Conservation (phyloP, 2,797 vertebrate genomes). For the Steatocranus sp. region DNA sequence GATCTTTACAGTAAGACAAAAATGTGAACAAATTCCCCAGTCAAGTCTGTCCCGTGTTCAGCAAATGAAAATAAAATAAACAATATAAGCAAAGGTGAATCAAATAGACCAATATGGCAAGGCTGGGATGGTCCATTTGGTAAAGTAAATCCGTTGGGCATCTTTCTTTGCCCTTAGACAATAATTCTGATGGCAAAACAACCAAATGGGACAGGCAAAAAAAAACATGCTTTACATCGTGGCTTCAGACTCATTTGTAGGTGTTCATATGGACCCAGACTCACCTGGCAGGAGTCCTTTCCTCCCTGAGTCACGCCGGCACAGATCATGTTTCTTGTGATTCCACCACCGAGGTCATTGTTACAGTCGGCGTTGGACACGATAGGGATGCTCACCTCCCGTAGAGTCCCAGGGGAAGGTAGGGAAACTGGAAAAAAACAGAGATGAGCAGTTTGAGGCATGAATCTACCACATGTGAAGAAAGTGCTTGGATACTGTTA, state of each 20-base stretch:
- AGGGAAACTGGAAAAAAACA: background rate
- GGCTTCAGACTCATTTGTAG: background rate
- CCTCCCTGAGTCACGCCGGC: slow-evolving; percentile 47
- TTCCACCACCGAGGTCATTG: rapidly evolving
- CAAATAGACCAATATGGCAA: too few relatives aligned
- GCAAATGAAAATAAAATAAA: too few relatives aligned
- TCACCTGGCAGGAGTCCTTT: slow-evolving; percentile 69
- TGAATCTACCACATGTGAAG: background rate
- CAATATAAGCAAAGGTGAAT: too few relatives aligned
- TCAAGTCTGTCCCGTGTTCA: too few relatives aligned
- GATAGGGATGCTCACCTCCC: slow-evolving; percentile 61
- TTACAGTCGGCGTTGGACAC: slow-evolving; percentile 46
- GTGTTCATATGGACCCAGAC: background rate
- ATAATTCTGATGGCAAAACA: too few relatives aligned
- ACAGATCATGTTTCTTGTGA: slow-evolving; percentile 69
- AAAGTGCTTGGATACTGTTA: background rate
- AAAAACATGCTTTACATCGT: background rate
- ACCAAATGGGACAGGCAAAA: too few relatives aligned
- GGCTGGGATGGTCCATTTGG: too few relatives aligned
- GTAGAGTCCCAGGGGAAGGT: slow-evolving; percentile 28
- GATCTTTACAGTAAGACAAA: background rate
- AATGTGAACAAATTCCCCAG: background rate
- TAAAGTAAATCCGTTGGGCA: too few relatives aligned
- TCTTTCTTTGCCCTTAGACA: too few relatives aligned
- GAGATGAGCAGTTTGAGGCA: background rate